Percentiles rank a stretch among this genome's conserved stretches.
Evolutionary conservation across 2,797 vertebrate genomes (phyloP).

Genomic region (Sciurus carolinensis): DNA sequence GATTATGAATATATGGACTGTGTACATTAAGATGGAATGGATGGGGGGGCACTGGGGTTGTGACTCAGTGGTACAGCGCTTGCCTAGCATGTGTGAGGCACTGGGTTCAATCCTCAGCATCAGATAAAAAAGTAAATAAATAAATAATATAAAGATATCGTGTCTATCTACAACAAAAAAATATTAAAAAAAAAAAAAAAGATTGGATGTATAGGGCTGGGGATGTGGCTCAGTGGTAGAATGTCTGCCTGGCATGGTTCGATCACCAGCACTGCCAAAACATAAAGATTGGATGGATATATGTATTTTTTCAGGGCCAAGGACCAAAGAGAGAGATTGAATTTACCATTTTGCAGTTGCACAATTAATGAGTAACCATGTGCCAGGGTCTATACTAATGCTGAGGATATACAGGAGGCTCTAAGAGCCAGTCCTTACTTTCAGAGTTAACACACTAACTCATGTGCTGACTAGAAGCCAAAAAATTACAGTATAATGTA

Average conservation of each 20-base stretch:
- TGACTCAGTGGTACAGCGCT: too few species aligned
- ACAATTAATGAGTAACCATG: neutral
- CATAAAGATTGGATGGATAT: too few species aligned
- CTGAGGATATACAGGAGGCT: neutral
- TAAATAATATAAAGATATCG: too few species aligned
- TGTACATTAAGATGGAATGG: neutral
- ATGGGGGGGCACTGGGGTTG: neutral
- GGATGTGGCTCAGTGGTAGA: too few species aligned
- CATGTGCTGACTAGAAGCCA: neutral
- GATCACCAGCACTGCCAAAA: too few species aligned
- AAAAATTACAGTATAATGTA: neutral
- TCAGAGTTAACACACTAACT: neutral
- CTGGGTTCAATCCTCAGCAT: too few species aligned
- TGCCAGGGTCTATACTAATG: neutral
- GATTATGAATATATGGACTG: neutral
- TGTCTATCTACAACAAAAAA: too few species aligned
- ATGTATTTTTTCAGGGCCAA: too few species aligned
- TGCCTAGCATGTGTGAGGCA: too few species aligned
- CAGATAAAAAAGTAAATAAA: too few species aligned
- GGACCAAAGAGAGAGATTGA: neutral
- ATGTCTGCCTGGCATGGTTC: too few species aligned
- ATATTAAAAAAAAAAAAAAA: too few species aligned
- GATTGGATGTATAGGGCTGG: neutral
- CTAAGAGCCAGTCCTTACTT: neutral
- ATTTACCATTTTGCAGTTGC: neutral